Conservation (phyloP, 2,113 vertebrate species). For the Rutilus rutilus region DNA sequence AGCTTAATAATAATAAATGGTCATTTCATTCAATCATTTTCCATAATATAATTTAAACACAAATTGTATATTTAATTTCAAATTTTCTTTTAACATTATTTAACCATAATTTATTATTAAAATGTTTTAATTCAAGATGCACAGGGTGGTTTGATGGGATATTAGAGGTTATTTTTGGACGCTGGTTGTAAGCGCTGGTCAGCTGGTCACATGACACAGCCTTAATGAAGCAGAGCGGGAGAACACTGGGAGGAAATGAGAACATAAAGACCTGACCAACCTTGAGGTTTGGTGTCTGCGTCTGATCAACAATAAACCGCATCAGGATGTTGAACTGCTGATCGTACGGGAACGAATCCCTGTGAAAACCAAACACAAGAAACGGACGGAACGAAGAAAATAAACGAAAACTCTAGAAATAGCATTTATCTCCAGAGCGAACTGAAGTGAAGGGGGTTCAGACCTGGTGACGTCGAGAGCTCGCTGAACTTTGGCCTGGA, state of each 20-base stretch:
- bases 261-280: constrained; percentile 60
- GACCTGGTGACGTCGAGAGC: constrained; percentile 90
- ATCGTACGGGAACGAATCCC: constrained; percentile 93
- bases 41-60: no score
- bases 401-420: not conserved
- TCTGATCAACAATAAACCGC: constrained; percentile 96
- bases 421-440: no score
- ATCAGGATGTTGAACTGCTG: constrained; percentile 97
- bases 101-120: not conserved
- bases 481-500: constrained; percentile 94
- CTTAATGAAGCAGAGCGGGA: not conserved
- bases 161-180: not conserved
- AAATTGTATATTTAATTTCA: no score
- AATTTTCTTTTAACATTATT: not conserved
- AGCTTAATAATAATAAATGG: no score
- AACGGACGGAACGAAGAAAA: not conserved
- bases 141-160: not conserved
- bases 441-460: not conserved
- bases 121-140: not conserved
- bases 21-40: no score
- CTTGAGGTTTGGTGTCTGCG: constrained; percentile 93
- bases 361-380: constrained; percentile 62
- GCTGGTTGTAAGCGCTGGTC: not conserved
- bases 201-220: no score
- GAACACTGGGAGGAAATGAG: not conserved